Evolutionary conservation across 2,797 vertebrate species (phyloP).

Genomic region (Pelochelys cantorii): DNA sequence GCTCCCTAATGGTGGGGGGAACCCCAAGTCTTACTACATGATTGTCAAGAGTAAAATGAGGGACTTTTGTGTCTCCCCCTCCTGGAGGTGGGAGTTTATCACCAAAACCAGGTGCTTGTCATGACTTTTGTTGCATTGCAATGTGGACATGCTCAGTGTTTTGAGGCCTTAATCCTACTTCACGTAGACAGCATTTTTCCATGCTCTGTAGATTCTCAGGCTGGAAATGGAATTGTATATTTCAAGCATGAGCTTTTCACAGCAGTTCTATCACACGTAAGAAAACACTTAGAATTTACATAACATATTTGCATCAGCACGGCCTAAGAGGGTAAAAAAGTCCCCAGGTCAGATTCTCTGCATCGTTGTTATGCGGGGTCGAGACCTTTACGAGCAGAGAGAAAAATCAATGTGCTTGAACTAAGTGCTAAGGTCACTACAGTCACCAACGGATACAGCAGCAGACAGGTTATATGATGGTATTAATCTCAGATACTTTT

Average conservation of each 20-base stretch:
- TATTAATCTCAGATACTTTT: conserved; percentile 18
- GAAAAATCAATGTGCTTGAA: conserved; percentile 24
- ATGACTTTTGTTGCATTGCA: too few species aligned
- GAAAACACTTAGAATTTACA: background rate
- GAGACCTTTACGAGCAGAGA: conserved; percentile 21
- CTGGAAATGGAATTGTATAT: background rate
- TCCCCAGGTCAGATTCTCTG: background rate
- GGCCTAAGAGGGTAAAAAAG: background rate
- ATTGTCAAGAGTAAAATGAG: too few species aligned
- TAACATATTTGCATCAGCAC: background rate
- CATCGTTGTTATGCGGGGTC: background rate
- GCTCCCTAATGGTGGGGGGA: too few species aligned
- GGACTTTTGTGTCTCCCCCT: too few species aligned
- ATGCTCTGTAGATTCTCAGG: background rate
- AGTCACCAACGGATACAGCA: background rate
- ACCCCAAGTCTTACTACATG: too few species aligned
- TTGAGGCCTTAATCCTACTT: too few species aligned
- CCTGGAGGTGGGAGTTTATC: too few species aligned
- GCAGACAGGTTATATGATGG: conserved; percentile 7
- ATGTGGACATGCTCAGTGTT: too few species aligned
- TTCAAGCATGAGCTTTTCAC: background rate
- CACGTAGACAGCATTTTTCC: background rate
- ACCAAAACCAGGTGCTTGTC: too few species aligned
- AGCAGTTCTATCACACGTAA: background rate
- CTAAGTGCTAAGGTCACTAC: background rate